Evolutionary conservation across 2,888 invertebrate genomes (phyloP).

Genomic region (Psococerastis gibbosa): DNA sequence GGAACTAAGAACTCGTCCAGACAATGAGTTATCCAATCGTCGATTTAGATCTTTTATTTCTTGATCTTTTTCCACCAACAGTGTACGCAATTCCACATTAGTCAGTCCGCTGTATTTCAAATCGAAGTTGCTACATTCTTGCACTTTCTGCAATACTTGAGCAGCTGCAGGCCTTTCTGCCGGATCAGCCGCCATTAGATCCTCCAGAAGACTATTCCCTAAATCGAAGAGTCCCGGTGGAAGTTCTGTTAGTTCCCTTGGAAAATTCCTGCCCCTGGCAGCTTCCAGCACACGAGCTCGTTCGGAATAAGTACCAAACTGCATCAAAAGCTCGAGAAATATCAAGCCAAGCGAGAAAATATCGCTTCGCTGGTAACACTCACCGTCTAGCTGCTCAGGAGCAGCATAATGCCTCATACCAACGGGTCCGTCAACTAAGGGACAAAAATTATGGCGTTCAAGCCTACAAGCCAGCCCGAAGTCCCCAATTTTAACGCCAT

Average conservation of each 20-base stretch:
- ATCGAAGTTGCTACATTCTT: too few species aligned
- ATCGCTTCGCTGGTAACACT: constrained; percentile 60
- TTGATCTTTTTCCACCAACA: too few species aligned
- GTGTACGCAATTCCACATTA: too few species aligned
- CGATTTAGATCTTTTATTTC: too few species aligned
- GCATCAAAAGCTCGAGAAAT: constrained; percentile 50
- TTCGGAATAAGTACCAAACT: constrained; percentile 61
- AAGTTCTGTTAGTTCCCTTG: too few species aligned
- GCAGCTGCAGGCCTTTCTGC: constrained; percentile 36
- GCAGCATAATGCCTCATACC: constrained; percentile 68
- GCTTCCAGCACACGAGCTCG: constrained; percentile 41
- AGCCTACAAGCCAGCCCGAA: constrained; percentile 51
- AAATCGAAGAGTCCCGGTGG: too few species aligned
- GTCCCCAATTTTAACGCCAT: constrained; percentile 61
- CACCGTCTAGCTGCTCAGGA: constrained; percentile 57
- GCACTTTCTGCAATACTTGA: too few species aligned
- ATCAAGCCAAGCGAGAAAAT: constrained; percentile 69
- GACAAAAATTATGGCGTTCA: constrained; percentile 26
- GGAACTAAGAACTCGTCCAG: too few species aligned
- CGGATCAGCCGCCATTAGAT: constrained; percentile 35
- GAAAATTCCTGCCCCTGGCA: constrained; percentile 39
- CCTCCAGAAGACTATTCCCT: too few species aligned
- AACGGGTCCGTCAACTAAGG: constrained; percentile 41
- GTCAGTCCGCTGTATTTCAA: too few species aligned
- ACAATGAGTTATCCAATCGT: too few species aligned